phyloP scores from a whole-genome alignment of 2,888 invertebrate species.

The Sinelater perroti region DNA sequence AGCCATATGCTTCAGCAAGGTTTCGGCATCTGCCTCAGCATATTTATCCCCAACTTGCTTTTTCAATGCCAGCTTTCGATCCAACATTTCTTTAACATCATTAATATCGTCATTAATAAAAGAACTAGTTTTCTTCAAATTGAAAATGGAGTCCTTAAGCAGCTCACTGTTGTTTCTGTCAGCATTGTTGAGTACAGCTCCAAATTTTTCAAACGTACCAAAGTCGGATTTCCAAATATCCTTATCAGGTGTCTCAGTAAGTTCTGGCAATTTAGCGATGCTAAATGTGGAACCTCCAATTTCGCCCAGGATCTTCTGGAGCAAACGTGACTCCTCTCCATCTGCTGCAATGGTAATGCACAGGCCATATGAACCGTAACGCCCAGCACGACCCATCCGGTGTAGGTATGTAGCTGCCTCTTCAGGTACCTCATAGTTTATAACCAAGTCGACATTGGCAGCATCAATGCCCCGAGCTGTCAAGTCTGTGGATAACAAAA shows the following conservation, averaged over 20 bases:
- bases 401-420: slow-evolving; percentile 89
- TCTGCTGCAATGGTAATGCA: slow-evolving; percentile 78
- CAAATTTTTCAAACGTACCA: slow-evolving; percentile 46
- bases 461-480: slow-evolving; percentile 95
- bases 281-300: slow-evolving; percentile 65
- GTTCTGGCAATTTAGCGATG: slow-evolving; percentile 62
- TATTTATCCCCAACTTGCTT: slow-evolving; percentile 15
- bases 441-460: slow-evolving; percentile 89
- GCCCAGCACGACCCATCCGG: slow-evolving; percentile 93
- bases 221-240: slow-evolving; percentile 52
- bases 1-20: slow-evolving; percentile 26
- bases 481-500: slow-evolving; percentile 90
- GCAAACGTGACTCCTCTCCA: slow-evolving; percentile 69
- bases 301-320: slow-evolving; percentile 67
- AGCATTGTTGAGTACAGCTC: slow-evolving; percentile 39
- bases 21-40: slow-evolving; percentile 28
- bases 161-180: slow-evolving; percentile 16
- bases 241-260: slow-evolving; percentile 46
- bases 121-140: slow-evolving; percentile 39
- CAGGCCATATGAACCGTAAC: slow-evolving; percentile 88
- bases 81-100: slow-evolving; percentile 13
- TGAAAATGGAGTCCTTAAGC: slow-evolving; percentile 37
- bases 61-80: slow-evolving; percentile 24
- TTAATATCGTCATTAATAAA: no score
- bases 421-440: slow-evolving; percentile 88